These are phyloP conservation scores for Edolisoma coerulescens DNA, from an alignment of 2,113 vertebrate genomes.

Conservation along the genomic window DNA sequence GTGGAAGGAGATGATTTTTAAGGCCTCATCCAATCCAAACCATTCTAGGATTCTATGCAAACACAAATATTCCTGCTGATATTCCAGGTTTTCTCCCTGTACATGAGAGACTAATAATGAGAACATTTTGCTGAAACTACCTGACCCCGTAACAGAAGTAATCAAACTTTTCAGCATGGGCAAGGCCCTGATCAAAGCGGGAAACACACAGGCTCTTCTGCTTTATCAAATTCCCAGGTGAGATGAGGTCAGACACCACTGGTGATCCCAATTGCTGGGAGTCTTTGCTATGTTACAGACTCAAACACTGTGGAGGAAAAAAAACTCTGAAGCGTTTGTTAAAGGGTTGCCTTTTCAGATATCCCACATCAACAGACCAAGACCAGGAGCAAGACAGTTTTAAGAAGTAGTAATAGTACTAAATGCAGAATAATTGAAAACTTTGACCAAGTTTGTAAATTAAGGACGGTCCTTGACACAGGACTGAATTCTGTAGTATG, in stretches of 20 bases:
- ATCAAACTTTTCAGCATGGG: not conserved
- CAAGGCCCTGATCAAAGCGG: not conserved
- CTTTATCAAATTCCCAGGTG: not conserved
- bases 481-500: accelerated
- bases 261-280: not conserved
- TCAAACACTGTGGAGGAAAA: not conserved
- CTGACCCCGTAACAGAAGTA: not conserved
- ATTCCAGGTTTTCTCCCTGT: too few relatives aligned
- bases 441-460: not conserved
- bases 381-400: not conserved
- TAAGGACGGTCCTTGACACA: not conserved
- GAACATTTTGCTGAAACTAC: not conserved
- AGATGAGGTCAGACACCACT: not conserved
- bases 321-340: not conserved
- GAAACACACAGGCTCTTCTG: not conserved
- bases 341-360: not conserved
- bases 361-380: not conserved
- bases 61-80: not conserved
- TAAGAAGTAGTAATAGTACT: accelerated
- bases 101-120: not conserved
- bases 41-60: not conserved
- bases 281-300: not conserved
- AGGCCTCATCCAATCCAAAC: not conserved
- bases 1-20: not conserved
- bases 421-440: not conserved